phyloP scores from a whole-genome alignment of 2,888 invertebrate genomes.

The Lutraria lutraria region DNA sequence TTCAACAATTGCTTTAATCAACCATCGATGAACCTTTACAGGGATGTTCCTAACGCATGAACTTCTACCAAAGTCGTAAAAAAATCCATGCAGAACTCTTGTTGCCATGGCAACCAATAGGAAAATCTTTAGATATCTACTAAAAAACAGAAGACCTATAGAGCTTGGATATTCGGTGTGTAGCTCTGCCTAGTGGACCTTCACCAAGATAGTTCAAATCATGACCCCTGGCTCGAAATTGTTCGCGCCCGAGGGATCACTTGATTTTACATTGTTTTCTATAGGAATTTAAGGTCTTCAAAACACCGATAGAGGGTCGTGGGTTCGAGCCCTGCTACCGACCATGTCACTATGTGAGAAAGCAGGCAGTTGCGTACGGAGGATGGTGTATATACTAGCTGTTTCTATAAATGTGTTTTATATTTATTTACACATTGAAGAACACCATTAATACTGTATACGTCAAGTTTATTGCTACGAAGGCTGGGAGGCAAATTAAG shows the following conservation, averaged over 20 bases:
- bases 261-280: conserved; percentile 18
- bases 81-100: conserved; percentile 1
- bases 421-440: conserved; percentile 1
- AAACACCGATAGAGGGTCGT: no score
- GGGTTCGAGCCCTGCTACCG: conserved; percentile 1
- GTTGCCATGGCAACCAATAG: conserved; percentile 1
- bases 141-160: conserved; percentile 4
- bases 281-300: conserved; percentile 16
- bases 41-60: conserved; percentile 1
- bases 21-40: conserved; percentile 1
- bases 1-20: conserved; percentile 1
- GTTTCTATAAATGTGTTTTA: conserved; percentile 1
- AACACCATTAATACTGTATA: conserved; percentile 1
- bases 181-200: conserved; percentile 23
- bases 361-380: background rate
- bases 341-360: conserved; percentile 1
- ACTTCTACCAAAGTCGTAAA: background rate
- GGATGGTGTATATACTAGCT: conserved; percentile 1
- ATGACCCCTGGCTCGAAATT: conserved; percentile 20
- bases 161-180: conserved; percentile 18
- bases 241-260: conserved; percentile 22
- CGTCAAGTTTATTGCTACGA: conserved; percentile 1
- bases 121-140: conserved; percentile 1
- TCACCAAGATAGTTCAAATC: conserved; percentile 25
- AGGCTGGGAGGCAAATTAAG: conserved; percentile 1